Percentiles rank a stretch among this genome's conserved stretches.
phyloP scores from a whole-genome alignment of 2,797 vertebrate species.

The Gobionotothen gibberifrons region DNA sequence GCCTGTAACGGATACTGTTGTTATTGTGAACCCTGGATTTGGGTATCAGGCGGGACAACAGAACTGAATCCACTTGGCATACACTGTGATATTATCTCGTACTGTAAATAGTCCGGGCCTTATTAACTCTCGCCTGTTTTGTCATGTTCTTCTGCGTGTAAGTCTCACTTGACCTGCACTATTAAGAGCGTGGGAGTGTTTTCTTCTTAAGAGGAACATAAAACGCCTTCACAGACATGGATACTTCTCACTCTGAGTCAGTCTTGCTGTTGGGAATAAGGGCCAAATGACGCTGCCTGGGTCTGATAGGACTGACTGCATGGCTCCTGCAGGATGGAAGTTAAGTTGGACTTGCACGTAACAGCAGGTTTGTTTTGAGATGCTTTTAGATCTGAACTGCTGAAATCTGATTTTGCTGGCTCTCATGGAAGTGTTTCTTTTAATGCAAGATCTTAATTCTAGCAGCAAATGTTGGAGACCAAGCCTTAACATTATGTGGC shows the following conservation, averaged over 20 bases:
- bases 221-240: constrained; percentile 46
- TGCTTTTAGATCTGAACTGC: not conserved
- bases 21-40: constrained; percentile 17
- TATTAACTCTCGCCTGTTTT: constrained; percentile 34
- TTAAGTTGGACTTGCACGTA: constrained; percentile 8
- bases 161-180: constrained; percentile 42
- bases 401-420: not conserved
- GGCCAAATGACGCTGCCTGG: constrained; percentile 15
- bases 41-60: constrained; percentile 6
- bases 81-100: constrained; percentile 21
- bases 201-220: constrained; percentile 39
- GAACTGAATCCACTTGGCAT: constrained; percentile 23
- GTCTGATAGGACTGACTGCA: not conserved
- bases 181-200: constrained; percentile 56
- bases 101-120: constrained; percentile 22
- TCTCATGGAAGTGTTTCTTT: constrained; percentile 5
- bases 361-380: constrained; percentile 18
- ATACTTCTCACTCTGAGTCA: constrained; percentile 48
- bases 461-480: not conserved
- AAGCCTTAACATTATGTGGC: not conserved
- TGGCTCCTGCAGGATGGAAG: constrained; percentile 2
- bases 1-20: not conserved
- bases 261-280: constrained; percentile 35
- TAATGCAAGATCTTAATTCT: constrained; percentile 4
- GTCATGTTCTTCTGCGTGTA: constrained; percentile 21